Evolutionary conservation across 2,113 vertebrate species (phyloP), one percentile per base, ranked within the genome.

Genomic region (Fregata magnificens): DNA sequence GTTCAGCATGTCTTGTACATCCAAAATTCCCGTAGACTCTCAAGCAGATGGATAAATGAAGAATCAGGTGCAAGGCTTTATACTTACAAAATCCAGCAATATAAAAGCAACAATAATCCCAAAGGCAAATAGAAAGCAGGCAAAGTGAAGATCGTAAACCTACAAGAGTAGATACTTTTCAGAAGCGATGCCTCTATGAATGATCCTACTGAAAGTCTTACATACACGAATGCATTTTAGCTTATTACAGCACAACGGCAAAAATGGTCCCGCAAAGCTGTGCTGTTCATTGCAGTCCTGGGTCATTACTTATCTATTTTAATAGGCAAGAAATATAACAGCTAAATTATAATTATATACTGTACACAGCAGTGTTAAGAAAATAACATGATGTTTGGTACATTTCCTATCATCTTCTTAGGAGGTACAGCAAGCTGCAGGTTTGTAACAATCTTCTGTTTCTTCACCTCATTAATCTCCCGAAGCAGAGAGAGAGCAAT

Each of bases 391-490:
- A 31, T 76, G 88, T 93, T 95, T 82, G 36, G 79, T 88, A 90
- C 81, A 67, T 91, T 94, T 97, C 87, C 88, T 93, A 95, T 95
- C n/a, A 11, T 97, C 70, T 40, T 97, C 95, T 82, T 91, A 63
- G 95, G 96, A 95, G 93, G 90, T 96, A 77, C 59, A 44, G 94
- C 42, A 50, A 97, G 72, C 95, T 94, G 95, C 93, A 97, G 96
- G 96, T 97, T 98, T 95, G 95, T 95, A 97, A 97, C 97, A 96
- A 96, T 95, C 92, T 97, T 95, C 94, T 95, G 91, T 90, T 96
- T 96, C 93, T 97, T 91, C 96, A 98, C 97, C 97, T 98, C 98
- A 98, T 98, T 98, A 98, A 98, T 98, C 98, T 98, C 67, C 13
- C 3, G 84, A 98, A 98, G 95, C 9, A 28, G 94, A 97, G 97